Evolutionary conservation across 2,888 invertebrate genomes (phyloP).

Genomic region (Trachelus stipa): DNA sequence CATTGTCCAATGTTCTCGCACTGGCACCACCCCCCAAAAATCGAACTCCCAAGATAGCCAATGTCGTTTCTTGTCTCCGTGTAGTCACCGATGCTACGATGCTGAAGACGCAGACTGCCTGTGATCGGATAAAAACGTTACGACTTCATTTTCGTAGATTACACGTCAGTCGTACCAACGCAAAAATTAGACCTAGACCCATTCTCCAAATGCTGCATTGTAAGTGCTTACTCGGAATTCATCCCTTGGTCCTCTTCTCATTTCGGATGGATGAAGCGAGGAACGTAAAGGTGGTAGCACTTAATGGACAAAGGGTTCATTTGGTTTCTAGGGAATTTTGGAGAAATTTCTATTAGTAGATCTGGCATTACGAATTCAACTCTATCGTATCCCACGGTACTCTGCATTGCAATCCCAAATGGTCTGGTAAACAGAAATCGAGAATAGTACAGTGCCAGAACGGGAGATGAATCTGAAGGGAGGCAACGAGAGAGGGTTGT

Average conservation of each 20-base stretch:
- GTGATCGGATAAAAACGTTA: conserved; percentile 4
- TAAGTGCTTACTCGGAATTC: not conserved
- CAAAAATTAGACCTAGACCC: not conserved
- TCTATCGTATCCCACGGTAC: not conserved
- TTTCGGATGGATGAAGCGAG: not conserved
- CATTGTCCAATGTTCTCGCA: conserved; percentile 6
- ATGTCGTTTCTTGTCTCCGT: not conserved
- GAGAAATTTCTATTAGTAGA: not conserved
- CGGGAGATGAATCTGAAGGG: conserved; percentile 23
- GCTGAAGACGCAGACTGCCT: not conserved
- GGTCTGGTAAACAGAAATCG: not conserved
- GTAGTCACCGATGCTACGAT: not conserved
- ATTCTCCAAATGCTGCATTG: not conserved
- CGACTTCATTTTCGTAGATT: conserved; percentile 7
- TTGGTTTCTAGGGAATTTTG: not conserved
- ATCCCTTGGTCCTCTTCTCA: not conserved
- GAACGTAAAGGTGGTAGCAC: not conserved
- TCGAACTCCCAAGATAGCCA: not conserved
- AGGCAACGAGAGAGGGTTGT: conserved; percentile 13
- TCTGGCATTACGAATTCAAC: not conserved
- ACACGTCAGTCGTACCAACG: not conserved
- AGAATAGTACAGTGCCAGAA: not conserved
- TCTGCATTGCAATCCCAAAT: not conserved
- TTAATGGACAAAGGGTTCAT: not conserved
- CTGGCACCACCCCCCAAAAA: not conserved